Conservation (phyloP, 2,113 vertebrate species). For the Syrmaticus mikado region DNA sequence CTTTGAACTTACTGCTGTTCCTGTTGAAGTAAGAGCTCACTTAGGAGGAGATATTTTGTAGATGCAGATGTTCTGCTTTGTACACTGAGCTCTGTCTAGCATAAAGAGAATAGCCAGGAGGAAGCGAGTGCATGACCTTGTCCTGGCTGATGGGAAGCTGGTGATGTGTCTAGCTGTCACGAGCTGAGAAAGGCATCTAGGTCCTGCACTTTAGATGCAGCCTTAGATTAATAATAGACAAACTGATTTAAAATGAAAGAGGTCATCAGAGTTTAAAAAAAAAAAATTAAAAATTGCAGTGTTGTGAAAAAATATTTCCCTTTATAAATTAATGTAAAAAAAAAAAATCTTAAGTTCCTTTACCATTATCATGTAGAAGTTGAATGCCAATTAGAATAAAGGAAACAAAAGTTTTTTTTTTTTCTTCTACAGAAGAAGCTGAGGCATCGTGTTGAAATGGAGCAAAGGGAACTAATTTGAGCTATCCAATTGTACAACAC, state of each 20-base stretch:
- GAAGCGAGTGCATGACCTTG: background rate
- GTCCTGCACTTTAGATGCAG: background rate
- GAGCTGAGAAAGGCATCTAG: background rate
- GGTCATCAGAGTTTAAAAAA: background rate
- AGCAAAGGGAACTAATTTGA: conserved; percentile 21
- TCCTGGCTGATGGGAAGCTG: background rate
- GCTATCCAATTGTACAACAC: conserved; percentile 14
- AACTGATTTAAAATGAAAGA: background rate
- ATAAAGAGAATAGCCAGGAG: background rate
- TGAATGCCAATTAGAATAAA: background rate
- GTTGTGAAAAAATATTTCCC: background rate
- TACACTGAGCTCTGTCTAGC: background rate
- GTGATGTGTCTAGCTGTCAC: background rate
- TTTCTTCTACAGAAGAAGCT: background rate
- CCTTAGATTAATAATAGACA: background rate
- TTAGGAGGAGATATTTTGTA: background rate
- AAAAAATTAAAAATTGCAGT: background rate
- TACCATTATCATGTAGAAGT: background rate
- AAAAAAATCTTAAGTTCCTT: background rate
- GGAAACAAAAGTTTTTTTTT: background rate
- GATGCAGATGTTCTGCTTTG: background rate
- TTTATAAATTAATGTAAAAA: background rate
- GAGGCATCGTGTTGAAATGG: background rate
- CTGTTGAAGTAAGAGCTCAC: background rate
- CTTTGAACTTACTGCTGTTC: background rate